Conservation (phyloP, 2,113 vertebrate species). For the Psilopsiagon aurifrons region DNA sequence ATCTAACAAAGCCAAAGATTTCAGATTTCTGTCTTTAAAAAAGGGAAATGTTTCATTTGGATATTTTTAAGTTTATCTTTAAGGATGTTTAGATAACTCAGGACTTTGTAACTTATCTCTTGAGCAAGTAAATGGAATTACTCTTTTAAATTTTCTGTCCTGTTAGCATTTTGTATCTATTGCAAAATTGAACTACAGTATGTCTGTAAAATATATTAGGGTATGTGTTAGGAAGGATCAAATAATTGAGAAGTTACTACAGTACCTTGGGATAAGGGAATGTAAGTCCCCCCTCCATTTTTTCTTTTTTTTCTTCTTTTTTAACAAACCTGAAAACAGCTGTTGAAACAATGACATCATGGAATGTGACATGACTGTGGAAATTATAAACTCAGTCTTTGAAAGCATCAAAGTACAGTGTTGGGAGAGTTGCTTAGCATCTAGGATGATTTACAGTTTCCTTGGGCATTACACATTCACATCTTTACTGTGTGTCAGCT, state of each 20-base stretch:
- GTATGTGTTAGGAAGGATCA: constrained; percentile 41
- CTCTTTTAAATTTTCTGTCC: neutral
- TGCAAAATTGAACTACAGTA: neutral
- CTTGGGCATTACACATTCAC: neutral
- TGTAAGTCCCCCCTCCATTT: neutral
- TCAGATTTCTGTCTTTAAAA: neutral
- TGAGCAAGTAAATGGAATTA: neutral
- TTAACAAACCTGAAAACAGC: constrained; percentile 70
- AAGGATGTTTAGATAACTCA: neutral
- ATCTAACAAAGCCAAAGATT: neutral
- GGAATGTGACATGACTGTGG: constrained; percentile 59
- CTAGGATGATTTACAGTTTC: constrained; percentile 43
- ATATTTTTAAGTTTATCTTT: neutral
- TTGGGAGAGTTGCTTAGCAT: neutral
- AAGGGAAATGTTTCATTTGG: neutral
- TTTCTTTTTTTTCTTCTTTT: neutral
- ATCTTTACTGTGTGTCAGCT: neutral
- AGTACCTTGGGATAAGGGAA: constrained; percentile 20
- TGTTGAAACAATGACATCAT: constrained; percentile 80
- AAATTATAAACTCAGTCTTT: constrained; percentile 70
- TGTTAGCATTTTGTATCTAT: neutral
- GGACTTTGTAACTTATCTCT: neutral
- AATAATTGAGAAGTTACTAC: constrained; percentile 20
- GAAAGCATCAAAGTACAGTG: constrained; percentile 48
- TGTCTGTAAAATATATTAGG: constrained; percentile 11